These are phyloP conservation scores for Drosophila silvestris DNA, from an alignment of 2,888 invertebrate species.

Conservation along the genomic window DNA sequence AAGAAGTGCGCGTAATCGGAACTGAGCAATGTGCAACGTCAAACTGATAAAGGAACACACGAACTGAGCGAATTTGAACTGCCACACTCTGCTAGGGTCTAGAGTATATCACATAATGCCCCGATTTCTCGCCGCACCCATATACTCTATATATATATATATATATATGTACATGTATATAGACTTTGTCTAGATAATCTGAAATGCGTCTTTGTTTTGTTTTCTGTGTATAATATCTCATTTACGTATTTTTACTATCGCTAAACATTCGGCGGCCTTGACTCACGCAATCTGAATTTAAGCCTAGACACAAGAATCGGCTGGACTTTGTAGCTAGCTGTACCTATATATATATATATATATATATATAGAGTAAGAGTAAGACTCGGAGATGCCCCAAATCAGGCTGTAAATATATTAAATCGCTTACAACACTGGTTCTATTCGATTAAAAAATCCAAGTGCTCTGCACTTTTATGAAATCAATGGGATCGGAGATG, in stretches of 20 bases:
- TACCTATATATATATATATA: not conserved
- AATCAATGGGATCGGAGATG: too few species aligned
- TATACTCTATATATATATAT: too few species aligned
- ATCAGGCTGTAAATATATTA: not conserved
- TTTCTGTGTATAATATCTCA: not conserved
- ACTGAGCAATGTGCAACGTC: conserved; percentile 37
- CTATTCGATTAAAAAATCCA: too few species aligned
- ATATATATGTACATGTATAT: not conserved
- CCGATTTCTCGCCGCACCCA: conserved; percentile 8
- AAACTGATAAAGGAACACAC: conserved; percentile 46
- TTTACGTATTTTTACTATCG: not conserved
- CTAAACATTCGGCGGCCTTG: not conserved
- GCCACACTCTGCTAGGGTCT: not conserved
- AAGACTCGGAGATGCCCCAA: not conserved
- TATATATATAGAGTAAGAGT: not conserved
- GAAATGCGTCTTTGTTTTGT: not conserved
- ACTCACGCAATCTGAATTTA: not conserved
- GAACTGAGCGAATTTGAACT: not conserved
- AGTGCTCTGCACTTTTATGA: not conserved
- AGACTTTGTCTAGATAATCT: conserved; percentile 3
- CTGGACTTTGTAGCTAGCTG: not conserved
- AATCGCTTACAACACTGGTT: not conserved
- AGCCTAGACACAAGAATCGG: not conserved
- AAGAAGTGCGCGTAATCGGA: conserved; percentile 24
- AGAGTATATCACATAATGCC: conserved; percentile 16